Base-by-base conservation (phyloP, 2,113 vertebrate species). In the Cervus canadensis region DNA sequence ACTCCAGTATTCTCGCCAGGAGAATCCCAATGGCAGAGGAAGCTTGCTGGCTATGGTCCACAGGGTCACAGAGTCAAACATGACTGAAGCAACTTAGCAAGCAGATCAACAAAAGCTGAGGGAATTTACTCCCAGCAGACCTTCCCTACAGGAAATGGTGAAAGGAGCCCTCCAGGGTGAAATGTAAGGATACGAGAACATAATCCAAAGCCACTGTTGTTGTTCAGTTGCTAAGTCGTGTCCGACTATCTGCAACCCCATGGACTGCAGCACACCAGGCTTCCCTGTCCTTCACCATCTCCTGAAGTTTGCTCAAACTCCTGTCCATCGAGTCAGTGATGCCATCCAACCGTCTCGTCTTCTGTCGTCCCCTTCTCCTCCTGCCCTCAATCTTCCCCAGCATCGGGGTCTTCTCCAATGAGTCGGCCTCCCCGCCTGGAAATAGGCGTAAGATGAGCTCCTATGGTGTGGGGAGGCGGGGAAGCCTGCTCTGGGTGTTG, bases 401-500 rank as follows among this genome's bases (percentile, higher is more conserved):
- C 67, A 71, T 23, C n/a, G 40, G 10, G n/a, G n/a, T 71, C 67
- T 40, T 40, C 23, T 23, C 67, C 67, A 40, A 6, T 12, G 67
- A 40, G n/a, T 71, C 10, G 0, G 9, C 67, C 62, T 89, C 48
- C 78, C 21, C 26, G n/a, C 43, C 62, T 56, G 76, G 30, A 62
- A 40, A 30, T 2, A 23, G 52, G 64, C 5, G 4, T 8, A 25
- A 19, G 6, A 11, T 50, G 6, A 8, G 1, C 48, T 43, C 21
- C 48, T 1, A 3, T 21, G 25, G 5, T 0, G 5, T 21, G n/a
- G 81, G 30, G 30, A 40, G 36, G 3, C 1, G 1, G 48, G 2
- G 19, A 36, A 28, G 45, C 13, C 84, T 23, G 36, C 9, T 76
- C 50, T 15, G 25, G 9, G 26, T 45, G 52, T 54, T 45, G 21